Conservation (phyloP, 1,140 invertebrate genomes). For the Hylaeus anthracinus region DNA sequence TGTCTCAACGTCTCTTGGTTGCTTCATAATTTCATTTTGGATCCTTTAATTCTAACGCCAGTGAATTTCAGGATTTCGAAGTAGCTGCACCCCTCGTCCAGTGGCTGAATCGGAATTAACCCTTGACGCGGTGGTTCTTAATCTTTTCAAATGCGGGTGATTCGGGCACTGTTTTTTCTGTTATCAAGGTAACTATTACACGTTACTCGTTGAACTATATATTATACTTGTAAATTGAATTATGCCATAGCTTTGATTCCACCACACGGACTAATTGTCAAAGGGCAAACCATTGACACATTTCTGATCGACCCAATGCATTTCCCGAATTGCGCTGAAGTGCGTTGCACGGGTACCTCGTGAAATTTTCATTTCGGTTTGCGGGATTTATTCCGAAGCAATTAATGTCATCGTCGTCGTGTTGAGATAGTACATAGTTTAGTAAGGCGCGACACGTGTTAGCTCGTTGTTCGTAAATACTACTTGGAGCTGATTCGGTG, state of each 20-base stretch:
- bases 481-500: slow-evolving; percentile 45
- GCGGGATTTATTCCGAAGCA: slow-evolving; percentile 53
- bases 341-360: neutral
- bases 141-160: too few species aligned
- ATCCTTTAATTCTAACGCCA: neutral
- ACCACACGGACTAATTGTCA: too few species aligned
- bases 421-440: slow-evolving; percentile 52
- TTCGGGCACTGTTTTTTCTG: too few species aligned
- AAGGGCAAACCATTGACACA: too few species aligned
- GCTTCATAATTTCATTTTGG: slow-evolving; percentile 20
- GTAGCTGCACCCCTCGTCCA: too few species aligned
- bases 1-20: neutral
- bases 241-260: too few species aligned
- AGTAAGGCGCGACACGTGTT: slow-evolving; percentile 62
- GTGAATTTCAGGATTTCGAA: neutral
- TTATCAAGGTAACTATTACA: too few species aligned
- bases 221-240: too few species aligned
- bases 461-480: slow-evolving; percentile 60
- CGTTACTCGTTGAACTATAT: too few species aligned
- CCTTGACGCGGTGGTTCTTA: too few species aligned
- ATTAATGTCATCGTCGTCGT: slow-evolving; percentile 50
- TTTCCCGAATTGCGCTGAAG: neutral
- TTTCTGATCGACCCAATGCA: neutral
- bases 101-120: too few species aligned
- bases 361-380: slow-evolving; percentile 23